A percentile compares a stretch with the other conserved stretches of the same genome.
Conservation (phyloP, 1,140 invertebrate genomes). For the Euborellia annulipes region DNA sequence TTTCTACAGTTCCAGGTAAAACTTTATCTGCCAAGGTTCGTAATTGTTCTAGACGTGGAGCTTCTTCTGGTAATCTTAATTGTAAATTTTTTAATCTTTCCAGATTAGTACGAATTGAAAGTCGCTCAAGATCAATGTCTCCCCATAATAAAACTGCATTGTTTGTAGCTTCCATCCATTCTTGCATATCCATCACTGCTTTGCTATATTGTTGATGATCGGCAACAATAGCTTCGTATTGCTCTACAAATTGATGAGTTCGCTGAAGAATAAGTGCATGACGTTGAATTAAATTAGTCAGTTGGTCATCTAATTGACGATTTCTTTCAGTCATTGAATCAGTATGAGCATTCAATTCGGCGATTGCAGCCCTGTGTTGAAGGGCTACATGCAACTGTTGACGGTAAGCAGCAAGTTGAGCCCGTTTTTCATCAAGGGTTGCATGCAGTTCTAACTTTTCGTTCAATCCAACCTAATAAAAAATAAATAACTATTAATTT, state of each 20-base stretch:
- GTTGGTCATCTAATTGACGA: slow-evolving; percentile 40
- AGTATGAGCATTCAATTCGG: slow-evolving; percentile 61
- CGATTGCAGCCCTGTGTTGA: slow-evolving; percentile 70
- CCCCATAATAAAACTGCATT: slow-evolving; percentile 75
- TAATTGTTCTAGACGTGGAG: slow-evolving; percentile 63
- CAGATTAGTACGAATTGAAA: slow-evolving; percentile 79
- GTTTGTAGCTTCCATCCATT: slow-evolving; percentile 81
- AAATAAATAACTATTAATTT: too few relatives aligned
- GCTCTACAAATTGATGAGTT: slow-evolving; percentile 35
- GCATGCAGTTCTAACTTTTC: slow-evolving; percentile 63
- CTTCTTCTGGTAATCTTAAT: slow-evolving; percentile 66
- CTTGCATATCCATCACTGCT: slow-evolving; percentile 70
- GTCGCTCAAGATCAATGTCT: slow-evolving; percentile 71
- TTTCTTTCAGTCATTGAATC: slow-evolving; percentile 55
- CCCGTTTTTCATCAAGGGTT: slow-evolving; percentile 83
- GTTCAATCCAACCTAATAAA: neutral
- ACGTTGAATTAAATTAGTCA: slow-evolving; percentile 39
- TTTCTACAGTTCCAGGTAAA: slow-evolving; percentile 69
- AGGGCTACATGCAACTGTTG: slow-evolving; percentile 70
- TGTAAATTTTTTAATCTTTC: slow-evolving; percentile 75
- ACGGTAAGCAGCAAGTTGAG: slow-evolving; percentile 67
- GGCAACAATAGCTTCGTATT: slow-evolving; percentile 77
- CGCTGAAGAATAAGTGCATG: slow-evolving; percentile 48
- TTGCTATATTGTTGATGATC: slow-evolving; percentile 87
- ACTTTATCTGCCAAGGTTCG: slow-evolving; percentile 73